Conservation (phyloP, 1,140 invertebrate species). For the Panagrolaimus sp. region DNA sequence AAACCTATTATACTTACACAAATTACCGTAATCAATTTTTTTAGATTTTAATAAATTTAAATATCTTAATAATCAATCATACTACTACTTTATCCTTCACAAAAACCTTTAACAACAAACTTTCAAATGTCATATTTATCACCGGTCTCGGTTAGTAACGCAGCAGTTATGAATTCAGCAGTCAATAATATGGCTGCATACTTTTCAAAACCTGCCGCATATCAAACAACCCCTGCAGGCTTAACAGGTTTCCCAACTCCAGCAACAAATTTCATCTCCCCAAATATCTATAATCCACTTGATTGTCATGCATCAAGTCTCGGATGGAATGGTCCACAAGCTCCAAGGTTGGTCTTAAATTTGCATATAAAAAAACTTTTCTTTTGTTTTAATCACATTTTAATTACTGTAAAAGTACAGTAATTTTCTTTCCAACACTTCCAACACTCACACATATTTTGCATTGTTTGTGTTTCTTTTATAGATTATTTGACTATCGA, state of each 20-base stretch:
- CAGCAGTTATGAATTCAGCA: neutral
- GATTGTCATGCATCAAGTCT: too few relatives aligned
- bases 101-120: too few relatives aligned
- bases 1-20: too few relatives aligned
- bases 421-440: too few relatives aligned
- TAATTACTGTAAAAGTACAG: too few relatives aligned
- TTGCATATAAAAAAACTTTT: neutral
- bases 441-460: too few relatives aligned
- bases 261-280: constrained; percentile 3
- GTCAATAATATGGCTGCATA: constrained; percentile 12
- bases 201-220: constrained; percentile 7
- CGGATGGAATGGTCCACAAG: neutral
- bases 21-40: neutral
- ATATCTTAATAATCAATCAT: neutral
- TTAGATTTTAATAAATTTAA: neutral
- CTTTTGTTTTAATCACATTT: neutral
- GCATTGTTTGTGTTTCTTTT: neutral
- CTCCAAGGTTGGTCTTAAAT: neutral
- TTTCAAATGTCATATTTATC: constrained; percentile 8
- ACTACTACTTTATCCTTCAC: constrained; percentile 1
- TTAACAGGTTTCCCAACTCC: neutral
- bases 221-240: neutral
- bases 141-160: neutral
- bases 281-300: neutral
- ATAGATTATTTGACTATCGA: constrained; percentile 17